A percentile compares a stretch with the other conserved stretches of the same genome.
phyloP scores from a whole-genome alignment of 2,797 vertebrate species.

The Mallotus villosus region DNA sequence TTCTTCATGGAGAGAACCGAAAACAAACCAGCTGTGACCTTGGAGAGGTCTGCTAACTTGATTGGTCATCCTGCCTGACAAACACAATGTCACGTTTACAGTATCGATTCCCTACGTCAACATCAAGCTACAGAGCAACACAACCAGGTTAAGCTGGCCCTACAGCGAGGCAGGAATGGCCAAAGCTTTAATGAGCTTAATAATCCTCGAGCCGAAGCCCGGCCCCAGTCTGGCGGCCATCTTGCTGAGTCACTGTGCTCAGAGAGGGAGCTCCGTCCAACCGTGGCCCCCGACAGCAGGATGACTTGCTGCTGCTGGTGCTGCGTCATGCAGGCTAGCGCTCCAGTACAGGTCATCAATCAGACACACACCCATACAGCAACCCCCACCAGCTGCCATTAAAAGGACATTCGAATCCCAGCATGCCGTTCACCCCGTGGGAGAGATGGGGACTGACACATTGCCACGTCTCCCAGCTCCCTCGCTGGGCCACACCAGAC shows the following conservation, averaged over 20 bases:
- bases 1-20: slow-evolving; percentile 25
- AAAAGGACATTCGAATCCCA: slow-evolving; percentile 69
- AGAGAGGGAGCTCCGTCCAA: slow-evolving; percentile 39
- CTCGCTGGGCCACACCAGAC: neutral
- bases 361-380: slow-evolving; percentile 29
- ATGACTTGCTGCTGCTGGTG: slow-evolving; percentile 49
- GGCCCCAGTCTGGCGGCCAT: slow-evolving; percentile 1
- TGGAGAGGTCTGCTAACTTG: slow-evolving; percentile 38
- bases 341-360: slow-evolving; percentile 61
- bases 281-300: slow-evolving; percentile 43
- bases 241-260: slow-evolving; percentile 54
- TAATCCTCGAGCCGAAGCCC: slow-evolving; percentile 9
- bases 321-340: slow-evolving; percentile 57
- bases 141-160: slow-evolving; percentile 24
- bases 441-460: slow-evolving; percentile 14
- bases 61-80: slow-evolving; percentile 42
- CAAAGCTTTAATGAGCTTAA: slow-evolving; percentile 29
- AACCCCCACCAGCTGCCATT: slow-evolving; percentile 49
- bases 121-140: slow-evolving; percentile 38
- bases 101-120: slow-evolving; percentile 47
- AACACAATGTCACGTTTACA: slow-evolving; percentile 42
- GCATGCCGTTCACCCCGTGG: slow-evolving; percentile 53
- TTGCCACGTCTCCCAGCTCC: slow-evolving; percentile 5
- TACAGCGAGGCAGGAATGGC: slow-evolving; percentile 11
- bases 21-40: slow-evolving; percentile 5